phyloP scores from a whole-genome alignment of 2,113 vertebrate genomes.

The Manacus vitellinus region DNA sequence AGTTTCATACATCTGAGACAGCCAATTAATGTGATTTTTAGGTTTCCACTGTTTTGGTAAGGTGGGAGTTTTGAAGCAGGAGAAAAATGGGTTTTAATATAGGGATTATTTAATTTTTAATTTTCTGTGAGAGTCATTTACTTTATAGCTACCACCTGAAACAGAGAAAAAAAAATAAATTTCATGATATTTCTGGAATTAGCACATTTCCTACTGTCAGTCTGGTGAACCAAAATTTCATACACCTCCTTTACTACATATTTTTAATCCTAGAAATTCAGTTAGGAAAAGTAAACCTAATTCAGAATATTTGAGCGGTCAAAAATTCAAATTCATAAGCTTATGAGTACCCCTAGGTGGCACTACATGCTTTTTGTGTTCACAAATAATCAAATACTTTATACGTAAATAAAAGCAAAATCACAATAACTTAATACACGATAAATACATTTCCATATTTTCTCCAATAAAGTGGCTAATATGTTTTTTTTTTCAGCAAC shows the following conservation, averaged over 20 bases:
- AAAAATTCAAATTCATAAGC: slow-evolving; percentile 9
- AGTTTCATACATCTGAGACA: background rate
- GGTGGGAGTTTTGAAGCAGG: background rate
- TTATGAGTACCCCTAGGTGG: slow-evolving; percentile 41
- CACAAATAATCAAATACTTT: background rate
- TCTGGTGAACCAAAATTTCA: background rate
- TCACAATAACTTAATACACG: background rate
- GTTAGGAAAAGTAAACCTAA: background rate
- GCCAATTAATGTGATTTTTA: background rate
- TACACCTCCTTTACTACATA: background rate
- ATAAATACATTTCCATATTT: background rate
- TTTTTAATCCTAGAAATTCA: background rate
- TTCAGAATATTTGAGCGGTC: background rate
- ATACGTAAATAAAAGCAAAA: slow-evolving; percentile 5
- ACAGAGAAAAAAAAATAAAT: background rate
- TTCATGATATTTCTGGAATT: background rate
- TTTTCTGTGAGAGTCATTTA: background rate
- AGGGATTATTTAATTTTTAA: background rate
- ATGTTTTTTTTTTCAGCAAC: background rate
- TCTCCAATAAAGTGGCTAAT: background rate
- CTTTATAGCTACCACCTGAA: background rate
- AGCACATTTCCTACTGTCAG: background rate
- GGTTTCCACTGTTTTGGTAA: background rate
- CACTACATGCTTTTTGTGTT: slow-evolving; percentile 35
- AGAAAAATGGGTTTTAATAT: fast-evolving